Evolutionary conservation across 2,113 vertebrate species (phyloP).

Genomic region (Pteronura brasiliensis): DNA sequence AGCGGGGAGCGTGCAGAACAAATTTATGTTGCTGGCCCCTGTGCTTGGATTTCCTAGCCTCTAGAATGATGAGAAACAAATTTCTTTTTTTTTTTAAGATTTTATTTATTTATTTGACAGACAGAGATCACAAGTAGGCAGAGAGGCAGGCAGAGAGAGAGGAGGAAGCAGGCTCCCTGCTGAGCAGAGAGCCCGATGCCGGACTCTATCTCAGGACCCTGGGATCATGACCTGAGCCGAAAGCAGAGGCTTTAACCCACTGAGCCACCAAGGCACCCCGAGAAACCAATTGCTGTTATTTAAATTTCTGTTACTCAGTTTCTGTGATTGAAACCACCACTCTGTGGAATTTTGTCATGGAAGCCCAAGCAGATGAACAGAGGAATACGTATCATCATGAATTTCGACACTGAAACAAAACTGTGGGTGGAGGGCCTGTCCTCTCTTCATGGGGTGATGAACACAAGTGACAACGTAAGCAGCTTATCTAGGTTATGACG

Average conservation of each 20-base stretch:
- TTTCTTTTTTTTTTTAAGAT: too few relatives aligned
- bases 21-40: neutral
- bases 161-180: too few relatives aligned
- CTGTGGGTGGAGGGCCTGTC: neutral
- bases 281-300: neutral
- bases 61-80: neutral
- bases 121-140: too few relatives aligned
- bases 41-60: neutral
- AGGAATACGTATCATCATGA: neutral
- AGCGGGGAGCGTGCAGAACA: neutral
- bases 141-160: too few relatives aligned
- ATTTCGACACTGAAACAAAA: neutral
- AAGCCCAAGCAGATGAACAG: neutral
- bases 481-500: neutral
- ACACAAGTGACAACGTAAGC: neutral
- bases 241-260: too few relatives aligned
- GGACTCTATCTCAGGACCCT: too few relatives aligned
- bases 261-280: too few relatives aligned
- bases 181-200: fast-evolving
- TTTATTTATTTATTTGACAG: too few relatives aligned
- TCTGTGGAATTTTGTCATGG: neutral
- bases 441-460: neutral
- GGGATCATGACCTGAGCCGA: too few relatives aligned
- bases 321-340: neutral
- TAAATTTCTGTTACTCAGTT: neutral